Percentiles rank a stretch among this genome's conserved stretches.
phyloP scores from a whole-genome alignment of 30 jellyfish, hydroid and myxozoan genomes.

The Hydractinia symbiolongicarpus region DNA sequence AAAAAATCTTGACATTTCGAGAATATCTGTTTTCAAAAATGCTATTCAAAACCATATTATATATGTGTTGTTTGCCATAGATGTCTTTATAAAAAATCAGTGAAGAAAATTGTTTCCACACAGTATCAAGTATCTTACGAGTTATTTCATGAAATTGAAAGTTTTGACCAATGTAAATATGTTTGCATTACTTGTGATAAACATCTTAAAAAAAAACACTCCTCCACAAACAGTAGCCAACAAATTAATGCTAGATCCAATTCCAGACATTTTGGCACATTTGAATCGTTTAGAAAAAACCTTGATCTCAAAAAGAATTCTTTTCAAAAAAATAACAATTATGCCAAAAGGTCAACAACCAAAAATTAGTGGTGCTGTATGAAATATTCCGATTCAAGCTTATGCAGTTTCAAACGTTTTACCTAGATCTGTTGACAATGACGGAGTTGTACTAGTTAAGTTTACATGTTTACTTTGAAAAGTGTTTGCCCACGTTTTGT shows the following conservation, averaged over 20 bases:
- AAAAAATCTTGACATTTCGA: too few species aligned
- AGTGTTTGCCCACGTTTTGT: too few species aligned
- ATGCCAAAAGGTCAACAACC: slow-evolving; percentile 7
- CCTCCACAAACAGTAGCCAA: not conserved
- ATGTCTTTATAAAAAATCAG: not conserved
- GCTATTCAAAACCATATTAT: too few species aligned
- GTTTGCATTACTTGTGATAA: not conserved
- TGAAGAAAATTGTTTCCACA: not conserved
- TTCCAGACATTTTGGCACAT: not conserved
- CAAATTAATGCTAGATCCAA: not conserved
- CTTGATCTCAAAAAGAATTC: not conserved
- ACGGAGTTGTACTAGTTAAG: too few species aligned
- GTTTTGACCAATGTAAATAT: not conserved
- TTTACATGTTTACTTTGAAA: too few species aligned
- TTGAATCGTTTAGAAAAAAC: not conserved
- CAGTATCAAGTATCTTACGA: not conserved
- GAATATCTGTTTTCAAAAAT: too few species aligned
- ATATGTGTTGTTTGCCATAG: not conserved
- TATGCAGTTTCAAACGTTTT: too few species aligned
- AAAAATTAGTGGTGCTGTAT: not conserved
- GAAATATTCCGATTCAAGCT: too few species aligned
- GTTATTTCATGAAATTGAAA: too few species aligned
- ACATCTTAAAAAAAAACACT: too few species aligned
- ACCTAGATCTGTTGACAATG: too few species aligned
- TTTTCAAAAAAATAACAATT: too few species aligned